Conservation (phyloP, 1,140 invertebrate species). For the Drosophila biarmipes region DNA sequence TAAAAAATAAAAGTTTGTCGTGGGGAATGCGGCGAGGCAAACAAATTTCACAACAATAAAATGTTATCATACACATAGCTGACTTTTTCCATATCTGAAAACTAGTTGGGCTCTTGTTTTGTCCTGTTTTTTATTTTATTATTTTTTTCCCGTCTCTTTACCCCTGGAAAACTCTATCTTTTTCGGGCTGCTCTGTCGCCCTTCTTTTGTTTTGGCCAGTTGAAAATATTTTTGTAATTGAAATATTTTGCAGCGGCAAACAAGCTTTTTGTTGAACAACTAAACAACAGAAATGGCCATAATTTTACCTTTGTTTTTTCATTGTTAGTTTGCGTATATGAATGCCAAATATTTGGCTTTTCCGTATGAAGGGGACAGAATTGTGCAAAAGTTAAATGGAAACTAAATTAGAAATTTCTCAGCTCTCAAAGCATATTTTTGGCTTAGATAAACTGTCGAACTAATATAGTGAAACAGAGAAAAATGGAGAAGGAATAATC, state of each 20-base stretch:
- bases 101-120: slow-evolving; percentile 17
- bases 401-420: slow-evolving; percentile 14
- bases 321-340: slow-evolving; percentile 12
- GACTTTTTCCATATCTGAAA: slow-evolving; percentile 58
- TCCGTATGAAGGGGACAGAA: neutral
- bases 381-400: slow-evolving; percentile 23
- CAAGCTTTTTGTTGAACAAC: slow-evolving; percentile 45
- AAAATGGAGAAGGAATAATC: neutral
- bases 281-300: slow-evolving; percentile 44
- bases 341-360: slow-evolving; percentile 6
- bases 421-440: neutral
- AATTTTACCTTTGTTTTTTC: slow-evolving; percentile 32
- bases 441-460: neutral
- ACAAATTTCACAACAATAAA: slow-evolving; percentile 77
- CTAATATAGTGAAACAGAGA: neutral
- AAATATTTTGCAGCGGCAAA: slow-evolving; percentile 58
- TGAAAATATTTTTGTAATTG: slow-evolving; percentile 68
- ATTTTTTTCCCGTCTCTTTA: slow-evolving; percentile 12
- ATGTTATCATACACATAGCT: slow-evolving; percentile 64
- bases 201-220: slow-evolving; percentile 36
- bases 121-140: slow-evolving; percentile 11
- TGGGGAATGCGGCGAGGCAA: slow-evolving; percentile 45
- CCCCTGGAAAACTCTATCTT: neutral
- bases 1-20: slow-evolving; percentile 48
- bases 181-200: slow-evolving; percentile 22